Base-by-base conservation (phyloP, 2,113 vertebrate genomes). In the Sturnus vulgaris region DNA sequence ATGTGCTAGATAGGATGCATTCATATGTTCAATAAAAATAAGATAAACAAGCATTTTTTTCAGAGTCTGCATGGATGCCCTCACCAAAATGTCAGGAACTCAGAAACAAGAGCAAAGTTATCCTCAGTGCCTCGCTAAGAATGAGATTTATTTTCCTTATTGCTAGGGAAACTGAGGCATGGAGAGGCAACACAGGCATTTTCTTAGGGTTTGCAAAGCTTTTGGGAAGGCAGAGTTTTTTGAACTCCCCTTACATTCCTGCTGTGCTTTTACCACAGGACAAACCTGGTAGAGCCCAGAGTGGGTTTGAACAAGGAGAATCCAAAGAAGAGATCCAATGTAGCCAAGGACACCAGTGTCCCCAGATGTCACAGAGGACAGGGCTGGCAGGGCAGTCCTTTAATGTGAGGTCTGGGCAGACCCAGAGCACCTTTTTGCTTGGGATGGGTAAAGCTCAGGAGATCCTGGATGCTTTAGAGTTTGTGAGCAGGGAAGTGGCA, bases 11-110 rank as follows among this genome's bases (percentile, higher is more conserved):
- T 98, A 97, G 96, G 95, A 81, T 90, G 81, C 81, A 86, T 90
- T 94, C 93, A 61, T 82, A 77, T 39, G 81, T 92, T 97, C 94
- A 96, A 89, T 88, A 97, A 95, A 95, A 97, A 85, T 68, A 96
- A 59, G 89, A 95, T 90, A 97, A 95, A 91, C 39, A 65, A 72
- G 46, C 42, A 20, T 78, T 66, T 82, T 82, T 90, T 88, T 46
- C 88, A 90, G 76, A 76, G 65, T 86, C 82, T 92, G 76, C 56
- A 23, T 10, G 49, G 68, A 80, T 64, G 17, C 14, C 59, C 70
- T 83, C 77, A 53, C 60, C 40, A 61, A 82, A 82, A 95, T 63
- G 66, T 89, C 79, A 82, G 91, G 40, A 68, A 63, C 50, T 69
- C 31, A 50, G 33, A 85, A 91, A 52, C 4, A 21, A 50, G 30